Evolutionary conservation across 2,888 invertebrate species (phyloP), one percentile per base, ranked within the genome.

Genomic region (Tineola bisselliella): DNA sequence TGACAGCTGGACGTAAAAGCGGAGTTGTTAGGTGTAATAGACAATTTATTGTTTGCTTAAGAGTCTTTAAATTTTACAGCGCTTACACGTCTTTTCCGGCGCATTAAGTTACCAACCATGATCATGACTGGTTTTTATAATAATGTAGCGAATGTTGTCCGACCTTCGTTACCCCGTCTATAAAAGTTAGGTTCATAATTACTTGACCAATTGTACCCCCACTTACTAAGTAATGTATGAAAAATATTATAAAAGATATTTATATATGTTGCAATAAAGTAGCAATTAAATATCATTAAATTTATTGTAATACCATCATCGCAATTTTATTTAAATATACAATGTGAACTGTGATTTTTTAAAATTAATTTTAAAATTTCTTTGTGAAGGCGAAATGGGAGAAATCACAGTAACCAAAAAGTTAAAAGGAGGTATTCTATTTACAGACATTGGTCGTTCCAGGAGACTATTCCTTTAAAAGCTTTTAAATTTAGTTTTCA

Each of bases 71-170:
- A 38, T 38, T 38, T 38, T 38, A 38, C 38, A 38, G n/a, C 38
- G 10, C 10, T 38, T 38, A 38, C 38, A 38, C 10, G 10, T 38
- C 38, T 38, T 38, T 38, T 38, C 38, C 38, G 38, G 38, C 38
- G 38, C 10, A 10, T 38, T 38, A 38, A 38, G 38, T 48, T 48
- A 48, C 48, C 13, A 48, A 48, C 48, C 48, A 48, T 48, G 17
- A 17, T 13, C 48, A 48, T 48, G 48, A 48, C 48, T 17, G 17
- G 48, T 48, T 48, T 48, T 48, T 48, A 48, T 48, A 48, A 48
- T 48, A 48, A 48, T 48, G 48, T 48, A 17, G 48, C 48, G 48
- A 48, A 48, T 48, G 48, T 48, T 48, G 48, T 48, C 48, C 10
- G 48, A 13, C 48, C 48, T 48, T 48, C 48, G 17, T 48, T 48